phyloP scores from a whole-genome alignment of 2,113 vertebrate species.

The Oryzias woworae region DNA sequence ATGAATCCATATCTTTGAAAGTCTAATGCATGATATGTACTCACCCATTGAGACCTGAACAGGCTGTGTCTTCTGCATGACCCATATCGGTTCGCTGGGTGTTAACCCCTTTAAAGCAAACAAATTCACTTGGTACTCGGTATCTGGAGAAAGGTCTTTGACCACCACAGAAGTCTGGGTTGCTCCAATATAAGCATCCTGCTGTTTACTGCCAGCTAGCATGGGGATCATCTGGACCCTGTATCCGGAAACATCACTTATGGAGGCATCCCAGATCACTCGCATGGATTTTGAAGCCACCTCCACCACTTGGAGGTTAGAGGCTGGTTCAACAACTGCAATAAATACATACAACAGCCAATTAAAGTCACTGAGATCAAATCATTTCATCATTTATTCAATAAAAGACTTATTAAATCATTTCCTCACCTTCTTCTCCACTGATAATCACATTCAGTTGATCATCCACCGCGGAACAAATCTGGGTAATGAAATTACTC shows the following conservation, averaged over 20 bases:
- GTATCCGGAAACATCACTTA: slow-evolving; percentile 87
- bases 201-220: slow-evolving; percentile 80
- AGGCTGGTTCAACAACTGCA: slow-evolving; percentile 89
- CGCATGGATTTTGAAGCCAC: slow-evolving; percentile 88
- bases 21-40: slow-evolving; percentile 26
- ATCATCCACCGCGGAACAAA: slow-evolving; percentile 89
- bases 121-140: slow-evolving; percentile 88
- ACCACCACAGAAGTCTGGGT: slow-evolving; percentile 81
- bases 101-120: slow-evolving; percentile 86
- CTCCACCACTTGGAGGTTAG: slow-evolving; percentile 84
- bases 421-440: slow-evolving; percentile 87
- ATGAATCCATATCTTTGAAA: too few relatives aligned
- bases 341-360: slow-evolving; percentile 3
- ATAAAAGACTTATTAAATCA: too few relatives aligned
- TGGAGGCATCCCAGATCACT: slow-evolving; percentile 86
- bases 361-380: background rate
- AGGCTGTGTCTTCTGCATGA: slow-evolving; percentile 88
- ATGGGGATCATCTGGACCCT: slow-evolving; percentile 88
- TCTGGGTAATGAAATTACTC: slow-evolving; percentile 83
- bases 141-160: slow-evolving; percentile 87
- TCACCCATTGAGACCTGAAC: slow-evolving; percentile 89
- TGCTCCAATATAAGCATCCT: slow-evolving; percentile 84
- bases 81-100: slow-evolving; percentile 82
- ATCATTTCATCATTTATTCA: too few relatives aligned
- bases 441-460: slow-evolving; percentile 86